A percentile compares a stretch with the other conserved stretches of the same genome.
Evolutionary conservation across 2,113 vertebrate genomes (phyloP).

Genomic region (Clinocottus analis): DNA sequence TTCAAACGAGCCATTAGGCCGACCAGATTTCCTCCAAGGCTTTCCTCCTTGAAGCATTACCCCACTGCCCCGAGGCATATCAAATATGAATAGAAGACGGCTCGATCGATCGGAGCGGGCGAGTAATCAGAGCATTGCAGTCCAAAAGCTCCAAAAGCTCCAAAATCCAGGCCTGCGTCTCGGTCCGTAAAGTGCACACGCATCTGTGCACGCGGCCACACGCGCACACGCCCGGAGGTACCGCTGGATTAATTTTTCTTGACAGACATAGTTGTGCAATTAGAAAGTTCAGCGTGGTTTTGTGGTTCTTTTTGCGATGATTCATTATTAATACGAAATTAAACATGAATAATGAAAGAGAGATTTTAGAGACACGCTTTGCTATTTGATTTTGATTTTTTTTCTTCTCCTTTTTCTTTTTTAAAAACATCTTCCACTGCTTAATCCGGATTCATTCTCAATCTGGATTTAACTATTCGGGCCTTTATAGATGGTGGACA

Average conservation of each 20-base stretch:
- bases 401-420: slow-evolving; percentile 9
- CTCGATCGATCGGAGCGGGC: slow-evolving; percentile 74
- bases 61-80: slow-evolving; percentile 75
- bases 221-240: slow-evolving; percentile 19
- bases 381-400: slow-evolving; percentile 43
- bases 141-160: slow-evolving; percentile 63
- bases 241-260: slow-evolving; percentile 33
- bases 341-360: slow-evolving; percentile 72
- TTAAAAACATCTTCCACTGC: neutral
- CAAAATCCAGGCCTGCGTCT: slow-evolving; percentile 50
- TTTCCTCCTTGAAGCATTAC: slow-evolving; percentile 70
- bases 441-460: neutral
- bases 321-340: slow-evolving; percentile 72
- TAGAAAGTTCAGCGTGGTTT: slow-evolving; percentile 63
- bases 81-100: slow-evolving; percentile 83
- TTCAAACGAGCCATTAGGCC: slow-evolving; percentile 67
- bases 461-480: neutral
- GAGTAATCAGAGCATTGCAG: slow-evolving; percentile 81
- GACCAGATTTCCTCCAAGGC: slow-evolving; percentile 74
- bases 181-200: slow-evolving; percentile 28
- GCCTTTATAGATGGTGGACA: neutral
- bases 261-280: slow-evolving; percentile 67
- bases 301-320: slow-evolving; percentile 51
- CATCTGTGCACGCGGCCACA: slow-evolving; percentile 15
- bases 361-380: slow-evolving; percentile 38